Evolutionary conservation across 1,140 invertebrate species (phyloP).

Genomic region (Myzus persicae): DNA sequence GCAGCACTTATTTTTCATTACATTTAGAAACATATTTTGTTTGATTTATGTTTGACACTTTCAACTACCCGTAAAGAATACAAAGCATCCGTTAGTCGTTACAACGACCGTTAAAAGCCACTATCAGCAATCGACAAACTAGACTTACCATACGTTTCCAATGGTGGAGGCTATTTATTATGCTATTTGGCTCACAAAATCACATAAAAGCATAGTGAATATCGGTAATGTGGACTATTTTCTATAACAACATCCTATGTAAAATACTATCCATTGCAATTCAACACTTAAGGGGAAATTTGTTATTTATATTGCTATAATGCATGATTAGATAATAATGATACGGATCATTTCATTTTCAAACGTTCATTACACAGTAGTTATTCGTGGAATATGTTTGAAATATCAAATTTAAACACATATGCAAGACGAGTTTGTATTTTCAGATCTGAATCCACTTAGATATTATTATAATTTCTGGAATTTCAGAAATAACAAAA

Average conservation of each 20-base stretch:
- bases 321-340: constrained; percentile 7
- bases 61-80: constrained; percentile 36
- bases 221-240: constrained; percentile 27
- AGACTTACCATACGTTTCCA: constrained; percentile 39
- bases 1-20: constrained; percentile 37
- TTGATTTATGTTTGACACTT: constrained; percentile 37
- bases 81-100: constrained; percentile 40
- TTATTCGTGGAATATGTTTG: not conserved
- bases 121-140: constrained; percentile 39
- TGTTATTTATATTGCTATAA: not conserved
- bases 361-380: not conserved
- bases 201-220: constrained; percentile 21
- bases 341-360: not conserved
- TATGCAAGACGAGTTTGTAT: not conserved
- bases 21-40: constrained; percentile 22
- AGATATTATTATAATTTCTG: not conserved
- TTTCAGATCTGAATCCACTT: not conserved
- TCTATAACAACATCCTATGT: constrained; percentile 17
- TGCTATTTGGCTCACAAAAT: constrained; percentile 39
- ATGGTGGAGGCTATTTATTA: constrained; percentile 26
- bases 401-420: not conserved
- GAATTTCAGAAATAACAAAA: not conserved
- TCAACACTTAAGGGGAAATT: constrained; percentile 15
- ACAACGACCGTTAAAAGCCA: constrained; percentile 37
- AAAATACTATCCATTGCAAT: not conserved